phyloP scores from a whole-genome alignment of 2,888 invertebrate genomes.

The Euclidia mi region DNA sequence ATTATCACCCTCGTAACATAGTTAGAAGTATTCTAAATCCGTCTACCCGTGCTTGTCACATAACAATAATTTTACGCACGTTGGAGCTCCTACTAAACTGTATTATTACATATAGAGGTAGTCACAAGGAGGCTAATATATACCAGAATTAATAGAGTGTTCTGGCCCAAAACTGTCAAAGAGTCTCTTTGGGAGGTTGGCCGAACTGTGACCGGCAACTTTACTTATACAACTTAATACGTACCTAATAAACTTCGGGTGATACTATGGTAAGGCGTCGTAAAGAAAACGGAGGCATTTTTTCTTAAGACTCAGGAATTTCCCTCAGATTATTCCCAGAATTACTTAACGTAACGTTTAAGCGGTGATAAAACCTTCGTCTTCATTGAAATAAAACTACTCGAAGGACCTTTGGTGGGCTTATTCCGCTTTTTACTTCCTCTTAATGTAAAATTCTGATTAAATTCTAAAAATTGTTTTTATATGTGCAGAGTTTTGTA shows the following conservation, averaged over 20 bases:
- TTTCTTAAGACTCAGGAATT: conserved; percentile 3
- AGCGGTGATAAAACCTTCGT: neutral
- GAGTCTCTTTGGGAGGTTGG: conserved; percentile 58
- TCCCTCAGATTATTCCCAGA: conserved; percentile 1
- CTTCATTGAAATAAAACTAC: conserved; percentile 9
- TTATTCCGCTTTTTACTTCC: too few relatives aligned
- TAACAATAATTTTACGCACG: conserved; percentile 40
- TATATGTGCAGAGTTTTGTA: too few relatives aligned
- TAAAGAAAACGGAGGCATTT: conserved; percentile 13
- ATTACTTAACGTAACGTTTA: conserved; percentile 8
- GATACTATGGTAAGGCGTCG: conserved; percentile 26
- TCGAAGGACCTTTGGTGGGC: neutral
- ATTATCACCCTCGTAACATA: conserved; percentile 16
- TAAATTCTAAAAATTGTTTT: neutral
- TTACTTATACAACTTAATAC: conserved; percentile 67
- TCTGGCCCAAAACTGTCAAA: conserved; percentile 69
- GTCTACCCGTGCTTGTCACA: conserved; percentile 13
- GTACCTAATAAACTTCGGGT: conserved; percentile 72
- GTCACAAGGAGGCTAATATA: conserved; percentile 44
- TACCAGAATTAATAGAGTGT: conserved; percentile 37
- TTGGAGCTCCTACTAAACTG: conserved; percentile 26
- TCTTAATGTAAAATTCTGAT: neutral
- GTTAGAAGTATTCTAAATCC: conserved; percentile 17
- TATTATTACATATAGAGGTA: conserved; percentile 36
- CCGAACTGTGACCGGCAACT: conserved; percentile 54